Evolutionary conservation across 2,888 invertebrate species (phyloP).

Genomic region (Eupeodes latifasciatus): DNA sequence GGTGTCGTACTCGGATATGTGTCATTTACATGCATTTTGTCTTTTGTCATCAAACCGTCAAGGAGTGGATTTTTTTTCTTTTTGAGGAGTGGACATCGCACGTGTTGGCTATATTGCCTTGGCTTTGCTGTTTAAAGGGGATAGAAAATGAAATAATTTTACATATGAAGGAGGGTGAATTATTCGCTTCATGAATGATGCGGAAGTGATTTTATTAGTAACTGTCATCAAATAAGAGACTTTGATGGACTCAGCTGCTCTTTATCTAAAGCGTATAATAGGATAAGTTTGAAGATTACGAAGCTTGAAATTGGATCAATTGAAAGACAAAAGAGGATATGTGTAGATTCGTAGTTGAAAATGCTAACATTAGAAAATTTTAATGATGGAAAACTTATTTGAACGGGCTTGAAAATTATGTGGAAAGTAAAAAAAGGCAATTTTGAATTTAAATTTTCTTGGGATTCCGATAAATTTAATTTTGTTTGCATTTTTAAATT

Average conservation of each 20-base stretch:
- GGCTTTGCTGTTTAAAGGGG: neutral
- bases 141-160: neutral
- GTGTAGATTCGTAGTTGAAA: no score
- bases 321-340: neutral
- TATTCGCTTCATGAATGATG: neutral
- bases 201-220: slow-evolving; percentile 17
- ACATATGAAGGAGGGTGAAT: slow-evolving; percentile 12
- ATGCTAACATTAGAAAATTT: no score
- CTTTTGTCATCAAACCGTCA: neutral
- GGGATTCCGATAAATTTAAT: no score
- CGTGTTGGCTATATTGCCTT: slow-evolving; percentile 25
- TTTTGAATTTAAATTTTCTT: no score
- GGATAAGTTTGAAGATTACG: neutral
- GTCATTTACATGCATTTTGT: slow-evolving; percentile 55
- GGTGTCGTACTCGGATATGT: slow-evolving; percentile 41
- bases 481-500: no score
- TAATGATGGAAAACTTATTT: no score
- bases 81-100: slow-evolving; percentile 47
- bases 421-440: no score
- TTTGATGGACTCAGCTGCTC: slow-evolving; percentile 19
- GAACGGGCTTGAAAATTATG: no score
- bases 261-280: neutral
- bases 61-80: slow-evolving; percentile 14
- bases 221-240: neutral
- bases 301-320: neutral